Evolutionary conservation across 2,797 vertebrate species (phyloP), one percentile per base, ranked within the genome.

Genomic region (Numenius phaeopus): DNA sequence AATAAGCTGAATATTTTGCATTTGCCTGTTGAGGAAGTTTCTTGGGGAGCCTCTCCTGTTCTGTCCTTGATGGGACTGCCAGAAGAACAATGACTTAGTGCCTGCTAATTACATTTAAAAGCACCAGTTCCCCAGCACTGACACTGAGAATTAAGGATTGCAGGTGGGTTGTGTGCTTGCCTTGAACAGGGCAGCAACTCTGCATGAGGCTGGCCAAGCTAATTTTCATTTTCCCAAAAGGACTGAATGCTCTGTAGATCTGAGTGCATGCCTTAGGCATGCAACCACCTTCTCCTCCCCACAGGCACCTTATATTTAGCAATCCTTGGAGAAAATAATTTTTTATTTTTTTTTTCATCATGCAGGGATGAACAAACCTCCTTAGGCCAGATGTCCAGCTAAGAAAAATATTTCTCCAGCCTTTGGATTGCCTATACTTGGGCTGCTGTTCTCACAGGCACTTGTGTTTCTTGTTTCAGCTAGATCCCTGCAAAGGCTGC

Each of bases 171-270:
- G 21, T 39, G 10, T 65, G 34, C 32, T 90, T 65, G 27, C 26
- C 52, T 65, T 46, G 39, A 80, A 89, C 40, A 78, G 21, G 32
- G 34, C 29, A 87, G 27, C n/a, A 87, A 65, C 17, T 34, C 70
- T 67, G 39, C n/a, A n/a, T 8, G 14, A 81, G 20, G 22, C 2
- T 65, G 58, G 57, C 32, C 62, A 76, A 91, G 18, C 4, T 81
- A 40, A 89, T 75, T 91, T 59, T 83, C 85, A 64, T 91, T 92
- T 85, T 87, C 70, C 69, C 65, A 10, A 55, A 75, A 69, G 39
- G 19, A 50, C 49, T 61, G 34, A 83, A 59, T 23, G 50, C 47
- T 92, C 71, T 55, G 29, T 34, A 78, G 50, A 75, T 58, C 58
- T 65, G 34, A 87, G 58, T 2, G 23, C 11, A 22, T 7, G 46